Base-by-base conservation (phyloP, 2,113 vertebrate genomes). In the Buteo buteo region DNA sequence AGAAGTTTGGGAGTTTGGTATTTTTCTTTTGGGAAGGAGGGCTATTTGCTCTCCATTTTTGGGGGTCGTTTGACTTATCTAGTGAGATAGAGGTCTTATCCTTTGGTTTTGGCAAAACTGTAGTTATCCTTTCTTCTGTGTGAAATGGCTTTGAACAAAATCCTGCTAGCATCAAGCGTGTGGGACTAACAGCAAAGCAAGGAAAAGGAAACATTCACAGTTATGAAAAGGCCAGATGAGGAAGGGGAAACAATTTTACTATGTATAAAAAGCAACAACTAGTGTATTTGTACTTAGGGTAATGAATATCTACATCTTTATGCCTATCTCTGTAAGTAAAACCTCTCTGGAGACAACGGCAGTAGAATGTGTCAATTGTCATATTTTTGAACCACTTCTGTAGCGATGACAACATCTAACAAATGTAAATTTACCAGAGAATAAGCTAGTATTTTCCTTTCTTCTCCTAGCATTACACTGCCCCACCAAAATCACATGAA, bases 41-140 rank as follows among this genome's bases (percentile, higher is more conserved):
- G 16, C 0, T 8, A 47, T 79, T 78, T 79, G 6, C 6, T 50
- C 2, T 44, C 44, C 2, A 0, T 10, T 50, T 34, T 12, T 1
- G 31, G 20, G 32, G 32, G 10, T 31, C 32, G 4, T 32, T 42
- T 64, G 29, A 5, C 6, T 69, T 49, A 4, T 50, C 7, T 29
- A 3, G 8, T 13, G 38, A 64, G 14, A 44, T 1, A 44, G 18
- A 42, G 49, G 16, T 64, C 13, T 72, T 76, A 16, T 29, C 25
- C 67, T 66, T 9, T 44, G 42, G 9, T 87, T 59, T 18, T 13
- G 24, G 25, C 49, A 64, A 5, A 81, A 9, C 22, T 29, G 24
- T 45, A 31, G 54, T 49, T 61, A 6, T 3, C 3, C 6, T 40
- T 42, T 50, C 25, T 45, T 59, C 25, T 52, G 16, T 40, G 29